These are phyloP conservation scores for Mustelus asterias DNA, from an alignment of 2,113 vertebrate species.

Conservation along the genomic window DNA sequence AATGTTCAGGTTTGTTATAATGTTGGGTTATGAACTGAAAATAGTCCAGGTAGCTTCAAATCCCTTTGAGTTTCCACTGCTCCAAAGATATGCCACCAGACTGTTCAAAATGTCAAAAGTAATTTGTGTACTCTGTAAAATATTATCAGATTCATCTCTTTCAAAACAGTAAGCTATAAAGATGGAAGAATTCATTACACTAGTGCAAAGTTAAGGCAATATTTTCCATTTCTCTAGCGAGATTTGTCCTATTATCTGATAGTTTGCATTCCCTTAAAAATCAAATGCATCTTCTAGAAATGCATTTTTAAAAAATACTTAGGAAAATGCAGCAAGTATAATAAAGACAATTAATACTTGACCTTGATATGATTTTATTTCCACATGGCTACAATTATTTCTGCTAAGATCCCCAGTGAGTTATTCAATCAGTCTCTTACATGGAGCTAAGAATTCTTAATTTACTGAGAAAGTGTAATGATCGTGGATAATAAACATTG, in stretches of 20 bases:
- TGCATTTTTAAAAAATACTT: background rate
- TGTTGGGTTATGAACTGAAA: background rate
- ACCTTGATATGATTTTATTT: background rate
- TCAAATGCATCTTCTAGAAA: background rate
- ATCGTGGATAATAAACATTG: background rate
- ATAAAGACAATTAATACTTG: background rate
- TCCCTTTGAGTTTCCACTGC: background rate
- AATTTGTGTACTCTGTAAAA: background rate
- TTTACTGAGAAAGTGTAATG: background rate
- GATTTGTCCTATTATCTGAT: background rate
- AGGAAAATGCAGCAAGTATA: background rate
- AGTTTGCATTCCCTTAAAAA: background rate
- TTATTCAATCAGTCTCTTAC: background rate
- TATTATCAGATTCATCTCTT: background rate
- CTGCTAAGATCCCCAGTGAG: background rate
- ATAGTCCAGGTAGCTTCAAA: background rate
- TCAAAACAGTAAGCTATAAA: background rate
- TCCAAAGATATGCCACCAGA: background rate
- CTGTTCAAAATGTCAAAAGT: background rate
- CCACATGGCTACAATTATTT: background rate
- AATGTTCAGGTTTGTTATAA: background rate
- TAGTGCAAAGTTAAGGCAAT: background rate
- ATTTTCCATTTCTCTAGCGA: background rate
- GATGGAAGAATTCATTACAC: background rate
- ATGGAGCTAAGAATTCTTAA: background rate